Conservation (phyloP, 2,888 invertebrate genomes). For the Anthophora plumipes region DNA sequence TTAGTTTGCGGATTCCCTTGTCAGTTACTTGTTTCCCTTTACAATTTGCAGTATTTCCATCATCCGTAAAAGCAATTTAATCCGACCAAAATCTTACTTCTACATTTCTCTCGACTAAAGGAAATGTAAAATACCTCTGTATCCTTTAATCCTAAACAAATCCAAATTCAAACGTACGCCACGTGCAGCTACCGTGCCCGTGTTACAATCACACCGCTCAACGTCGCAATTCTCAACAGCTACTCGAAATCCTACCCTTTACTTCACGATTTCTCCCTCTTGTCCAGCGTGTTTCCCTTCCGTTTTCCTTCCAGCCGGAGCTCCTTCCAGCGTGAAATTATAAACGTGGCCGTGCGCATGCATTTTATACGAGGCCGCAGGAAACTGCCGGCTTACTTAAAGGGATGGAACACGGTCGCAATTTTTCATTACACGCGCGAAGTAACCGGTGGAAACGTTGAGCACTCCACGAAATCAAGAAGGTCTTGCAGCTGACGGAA, state of each 20-base stretch:
- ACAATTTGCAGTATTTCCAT: no score
- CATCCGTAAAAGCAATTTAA: no score
- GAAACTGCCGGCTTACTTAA: conserved; percentile 29
- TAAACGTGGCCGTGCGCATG: conserved; percentile 34
- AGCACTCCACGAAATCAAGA: conserved; percentile 60
- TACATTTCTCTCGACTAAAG: no score
- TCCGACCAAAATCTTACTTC: no score
- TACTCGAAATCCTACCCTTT: background rate
- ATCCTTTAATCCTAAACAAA: no score
- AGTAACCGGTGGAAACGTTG: background rate
- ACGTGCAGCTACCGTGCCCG: no score
- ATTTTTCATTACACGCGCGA: conserved; percentile 59
- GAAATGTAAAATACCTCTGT: no score
- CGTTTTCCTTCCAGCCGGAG: background rate
- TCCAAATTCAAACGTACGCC: no score
- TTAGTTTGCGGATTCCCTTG: no score
- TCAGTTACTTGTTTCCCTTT: no score
- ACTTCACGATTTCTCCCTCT: background rate
- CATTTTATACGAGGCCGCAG: conserved; percentile 38
- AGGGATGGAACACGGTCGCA: conserved; percentile 45
- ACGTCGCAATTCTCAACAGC: no score
- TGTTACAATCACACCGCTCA: no score
- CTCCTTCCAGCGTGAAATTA: conserved; percentile 49
- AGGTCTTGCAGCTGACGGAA: conserved; percentile 41
- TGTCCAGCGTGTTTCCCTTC: background rate